These are phyloP conservation scores for Choristoneura fumiferana DNA, from an alignment of 1,140 invertebrate species.

Conservation along the genomic window DNA sequence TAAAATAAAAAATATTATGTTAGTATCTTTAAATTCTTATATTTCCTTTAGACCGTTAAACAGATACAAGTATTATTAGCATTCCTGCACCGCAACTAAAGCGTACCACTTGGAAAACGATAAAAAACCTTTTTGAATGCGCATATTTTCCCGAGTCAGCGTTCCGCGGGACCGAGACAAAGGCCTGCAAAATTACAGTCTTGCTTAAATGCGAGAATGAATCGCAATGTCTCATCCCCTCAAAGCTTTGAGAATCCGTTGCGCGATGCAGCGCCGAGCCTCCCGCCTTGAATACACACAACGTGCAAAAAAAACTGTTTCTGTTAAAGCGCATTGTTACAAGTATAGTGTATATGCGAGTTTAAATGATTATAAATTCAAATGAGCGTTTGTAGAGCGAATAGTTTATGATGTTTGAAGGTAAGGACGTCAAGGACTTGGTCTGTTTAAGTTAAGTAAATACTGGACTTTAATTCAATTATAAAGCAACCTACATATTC, in stretches of 20 bases:
- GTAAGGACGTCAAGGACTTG: no score
- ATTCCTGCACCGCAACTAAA: no score
- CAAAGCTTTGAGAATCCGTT: constrained; percentile 63
- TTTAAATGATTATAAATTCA: constrained; percentile 3
- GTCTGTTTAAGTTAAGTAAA: no score
- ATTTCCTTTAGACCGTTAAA: no score
- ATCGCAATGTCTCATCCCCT: constrained; percentile 70
- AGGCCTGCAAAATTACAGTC: constrained; percentile 72
- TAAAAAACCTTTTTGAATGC: constrained; percentile 71
- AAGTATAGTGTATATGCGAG: background rate
- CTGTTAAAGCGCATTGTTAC: constrained; percentile 18
- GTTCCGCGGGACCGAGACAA: constrained; percentile 58
- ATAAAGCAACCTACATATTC: no score
- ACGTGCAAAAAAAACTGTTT: constrained; percentile 24
- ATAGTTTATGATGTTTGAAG: background rate
- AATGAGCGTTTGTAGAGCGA: background rate
- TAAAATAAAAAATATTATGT: no score
- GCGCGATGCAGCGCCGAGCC: constrained; percentile 27
- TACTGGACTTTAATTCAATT: no score
- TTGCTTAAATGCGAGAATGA: constrained; percentile 74
- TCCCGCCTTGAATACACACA: constrained; percentile 26
- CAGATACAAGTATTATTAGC: no score
- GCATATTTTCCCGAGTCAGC: constrained; percentile 65
- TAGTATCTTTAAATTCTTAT: no score
- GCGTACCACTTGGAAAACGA: constrained; percentile 65